These are phyloP conservation scores for Azemiops feae DNA, from an alignment of 2,113 vertebrate genomes.

Conservation along the genomic window DNA sequence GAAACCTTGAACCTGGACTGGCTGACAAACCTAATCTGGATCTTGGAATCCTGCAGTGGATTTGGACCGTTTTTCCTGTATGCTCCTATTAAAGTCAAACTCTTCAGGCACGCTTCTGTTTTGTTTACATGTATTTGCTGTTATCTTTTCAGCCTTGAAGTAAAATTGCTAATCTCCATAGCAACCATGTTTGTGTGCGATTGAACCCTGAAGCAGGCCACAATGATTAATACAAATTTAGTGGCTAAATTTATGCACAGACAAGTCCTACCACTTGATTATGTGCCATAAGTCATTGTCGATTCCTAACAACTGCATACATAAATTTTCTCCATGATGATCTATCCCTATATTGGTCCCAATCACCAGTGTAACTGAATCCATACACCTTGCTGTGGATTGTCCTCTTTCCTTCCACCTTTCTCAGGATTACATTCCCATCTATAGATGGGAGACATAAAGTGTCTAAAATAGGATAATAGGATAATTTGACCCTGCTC, in stretches of 20 bases:
- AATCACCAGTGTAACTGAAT: neutral
- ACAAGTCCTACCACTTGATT: neutral
- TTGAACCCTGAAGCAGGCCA: neutral
- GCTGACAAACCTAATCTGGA: neutral
- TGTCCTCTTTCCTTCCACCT: neutral
- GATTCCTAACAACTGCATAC: neutral
- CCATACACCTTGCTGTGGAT: neutral
- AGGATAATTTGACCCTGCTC: neutral
- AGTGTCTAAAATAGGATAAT: neutral
- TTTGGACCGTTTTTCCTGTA: neutral
- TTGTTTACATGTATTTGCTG: neutral
- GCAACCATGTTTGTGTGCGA: neutral
- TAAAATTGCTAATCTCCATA: neutral
- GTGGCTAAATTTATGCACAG: neutral
- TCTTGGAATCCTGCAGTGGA: neutral
- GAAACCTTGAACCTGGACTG: neutral
- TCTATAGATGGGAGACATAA: neutral
- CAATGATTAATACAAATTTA: neutral
- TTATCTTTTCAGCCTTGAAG: neutral
- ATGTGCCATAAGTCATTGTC: neutral
- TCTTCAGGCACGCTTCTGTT: neutral
- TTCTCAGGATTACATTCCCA: neutral
- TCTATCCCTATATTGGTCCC: neutral
- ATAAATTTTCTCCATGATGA: neutral
- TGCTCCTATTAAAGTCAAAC: neutral